These are phyloP conservation scores for Zygaena filipendulae DNA, from an alignment of 2,888 invertebrate genomes.

Conservation along the genomic window DNA sequence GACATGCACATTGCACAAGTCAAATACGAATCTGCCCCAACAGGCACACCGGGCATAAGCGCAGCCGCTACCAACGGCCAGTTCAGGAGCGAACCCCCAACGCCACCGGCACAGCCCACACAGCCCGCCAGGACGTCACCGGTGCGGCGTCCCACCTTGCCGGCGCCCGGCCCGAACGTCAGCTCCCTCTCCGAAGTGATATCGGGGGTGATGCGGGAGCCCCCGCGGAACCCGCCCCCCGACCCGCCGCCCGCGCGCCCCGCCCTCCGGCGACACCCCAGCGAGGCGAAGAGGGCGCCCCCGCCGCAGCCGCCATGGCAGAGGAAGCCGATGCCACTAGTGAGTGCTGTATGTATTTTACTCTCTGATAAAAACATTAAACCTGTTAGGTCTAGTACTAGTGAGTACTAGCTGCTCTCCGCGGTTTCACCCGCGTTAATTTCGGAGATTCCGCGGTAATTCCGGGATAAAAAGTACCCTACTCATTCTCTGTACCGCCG, in stretches of 20 bases:
- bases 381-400: no score
- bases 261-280: conserved; percentile 43
- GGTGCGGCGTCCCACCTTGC: conserved; percentile 34
- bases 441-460: no score
- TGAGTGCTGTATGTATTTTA: conserved; percentile 31
- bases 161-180: conserved; percentile 29
- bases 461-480: no score
- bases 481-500: no score
- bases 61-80: no score
- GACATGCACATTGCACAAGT: no score
- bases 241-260: conserved; percentile 32
- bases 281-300: conserved; percentile 72
- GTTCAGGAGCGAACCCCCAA: conserved; percentile 42
- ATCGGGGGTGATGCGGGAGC: conserved; percentile 47
- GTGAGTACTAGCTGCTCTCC: no score
- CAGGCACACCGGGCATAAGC: no score
- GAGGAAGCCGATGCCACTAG: conserved; percentile 74
- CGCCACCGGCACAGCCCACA: conserved; percentile 37
- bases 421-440: no score
- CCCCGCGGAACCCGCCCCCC: conserved; percentile 36
- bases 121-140: conserved; percentile 37
- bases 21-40: no score
- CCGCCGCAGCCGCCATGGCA: conserved; percentile 84
- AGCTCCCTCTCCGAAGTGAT: conserved; percentile 46
- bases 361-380: no score